Evolutionary conservation across 2,888 invertebrate genomes (phyloP), one percentile per base, ranked within the genome.

Genomic region (Syrphus vitripennis): DNA sequence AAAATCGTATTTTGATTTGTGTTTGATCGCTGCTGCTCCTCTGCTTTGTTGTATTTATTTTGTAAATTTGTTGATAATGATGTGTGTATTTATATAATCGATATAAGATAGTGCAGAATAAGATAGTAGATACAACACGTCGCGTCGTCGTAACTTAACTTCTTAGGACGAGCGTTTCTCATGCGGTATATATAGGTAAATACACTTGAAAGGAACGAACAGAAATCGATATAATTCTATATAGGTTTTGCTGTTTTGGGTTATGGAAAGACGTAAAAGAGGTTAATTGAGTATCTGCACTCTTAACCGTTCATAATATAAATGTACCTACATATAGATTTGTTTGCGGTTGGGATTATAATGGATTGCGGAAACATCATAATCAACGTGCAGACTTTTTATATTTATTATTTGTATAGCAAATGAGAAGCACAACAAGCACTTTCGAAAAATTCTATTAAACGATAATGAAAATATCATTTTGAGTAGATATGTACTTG

Each of bases 41-140:
- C 45, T 72, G 67, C 70, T 21, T 29, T 63, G 69, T 57, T 59
- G 34, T 59, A 90, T 91, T 91, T 91, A 89, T 88, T 90, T 90
- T 90, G 90, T 90, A 90, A 90, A 90, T 90, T 90, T 90, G 90
- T 89, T 90, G 91, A 91, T 91, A 91, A 91, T 91, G 89, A 90
- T 89, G 89, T 88, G 81, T 88, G 83, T 63, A 19, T 65, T 79
- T 72, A 67, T 67, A 67, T 67, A 67, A 67, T 67, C 67, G 67
- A 67, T 74, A 83, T 79, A 61, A 50, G 61, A 63, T 70, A 29
- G 69, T 19, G 57, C 4, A 53, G 71, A 65, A 50, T 50, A 50
- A 34, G 29, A 57, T 45, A 55, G 48, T 24, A 67, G 59, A 84
- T 61, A 76, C 80, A 61, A 70, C 50, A 59, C 63, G 75, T 65